Conservation (phyloP, 2,888 invertebrate genomes). For the Polietes domitor region DNA sequence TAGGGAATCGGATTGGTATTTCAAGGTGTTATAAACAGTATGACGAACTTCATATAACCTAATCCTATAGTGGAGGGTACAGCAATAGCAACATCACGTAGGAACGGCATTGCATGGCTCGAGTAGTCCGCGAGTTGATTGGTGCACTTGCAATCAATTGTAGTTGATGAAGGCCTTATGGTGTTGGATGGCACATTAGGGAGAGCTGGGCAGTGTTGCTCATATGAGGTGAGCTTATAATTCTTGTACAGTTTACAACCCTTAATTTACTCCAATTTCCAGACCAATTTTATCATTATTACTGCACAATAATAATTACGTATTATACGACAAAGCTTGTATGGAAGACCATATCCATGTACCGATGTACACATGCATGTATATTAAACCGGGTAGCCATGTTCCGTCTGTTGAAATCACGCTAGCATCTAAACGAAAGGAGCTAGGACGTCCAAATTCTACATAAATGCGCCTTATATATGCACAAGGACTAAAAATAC, state of each 20-base stretch:
- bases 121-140: not conserved
- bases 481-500: no score
- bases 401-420: no score
- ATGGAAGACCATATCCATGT: constrained; percentile 14
- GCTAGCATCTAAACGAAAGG: no score
- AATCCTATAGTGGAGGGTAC: no score
- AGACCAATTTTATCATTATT: constrained; percentile 77
- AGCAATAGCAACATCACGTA: no score
- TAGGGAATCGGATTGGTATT: no score
- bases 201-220: not conserved
- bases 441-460: no score
- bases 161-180: not conserved
- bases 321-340: constrained; percentile 22
- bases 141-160: not conserved
- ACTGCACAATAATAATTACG: constrained; percentile 77
- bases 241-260: constrained; percentile 72
- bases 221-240: constrained; percentile 45
- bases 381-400: no score
- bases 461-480: no score
- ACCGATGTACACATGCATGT: not conserved
- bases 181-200: not conserved
- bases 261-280: constrained; percentile 79
- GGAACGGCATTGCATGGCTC: not conserved
- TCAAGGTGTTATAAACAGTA: no score
- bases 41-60: no score